Evolutionary conservation across 2,797 vertebrate species (phyloP), one percentile per base, ranked within the genome.

Genomic region (Enteromius anoplus): DNA sequence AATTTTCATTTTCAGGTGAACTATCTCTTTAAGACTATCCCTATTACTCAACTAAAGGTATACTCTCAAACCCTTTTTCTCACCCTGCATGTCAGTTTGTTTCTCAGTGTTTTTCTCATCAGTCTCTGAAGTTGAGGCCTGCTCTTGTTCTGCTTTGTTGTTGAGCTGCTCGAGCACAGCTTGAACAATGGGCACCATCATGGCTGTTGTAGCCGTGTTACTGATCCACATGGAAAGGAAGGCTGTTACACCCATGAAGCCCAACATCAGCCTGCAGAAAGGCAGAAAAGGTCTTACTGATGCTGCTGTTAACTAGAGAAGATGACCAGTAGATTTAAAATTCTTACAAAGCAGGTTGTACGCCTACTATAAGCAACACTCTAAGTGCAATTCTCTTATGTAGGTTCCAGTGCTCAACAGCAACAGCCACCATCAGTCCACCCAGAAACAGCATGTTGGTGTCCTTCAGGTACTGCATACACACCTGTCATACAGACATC

Each of bases 221-320:
- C 97, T 99, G 93, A 99, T 98, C 98, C 98, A 99, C 98, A 99
- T 99, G 85, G 98, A 99, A 66, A 99, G 93, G 90, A 99, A 99
- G 49, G 98, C 97, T 0, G 98, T 98, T 86, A 96, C 95, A 0
- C 92, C n/a, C 98, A 99, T 99, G 87, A 99, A 98, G 3, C 97
- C 97, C 88, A 99, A 85, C 98, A 99, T 99, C 85, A 99, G 85
- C 86, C 98, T 99, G 91, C 8, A 55, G 17, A 53, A 75, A 15
- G 4, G 40, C 8, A 81, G 62, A 75, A 82, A 34, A 58, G 10
- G 10, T 12, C 11, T 32, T 26, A 68, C 9, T 14, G n/a, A 66
- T 6, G 65, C 17, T 55, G 62, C 34, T 40, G 5, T 55, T 75
- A 32, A 65, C n/a, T 26, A 51, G 17, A 75, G 17, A 53, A 40